These are phyloP conservation scores for Lasiommata megera DNA, from an alignment of 2,888 invertebrate species.

Conservation along the genomic window DNA sequence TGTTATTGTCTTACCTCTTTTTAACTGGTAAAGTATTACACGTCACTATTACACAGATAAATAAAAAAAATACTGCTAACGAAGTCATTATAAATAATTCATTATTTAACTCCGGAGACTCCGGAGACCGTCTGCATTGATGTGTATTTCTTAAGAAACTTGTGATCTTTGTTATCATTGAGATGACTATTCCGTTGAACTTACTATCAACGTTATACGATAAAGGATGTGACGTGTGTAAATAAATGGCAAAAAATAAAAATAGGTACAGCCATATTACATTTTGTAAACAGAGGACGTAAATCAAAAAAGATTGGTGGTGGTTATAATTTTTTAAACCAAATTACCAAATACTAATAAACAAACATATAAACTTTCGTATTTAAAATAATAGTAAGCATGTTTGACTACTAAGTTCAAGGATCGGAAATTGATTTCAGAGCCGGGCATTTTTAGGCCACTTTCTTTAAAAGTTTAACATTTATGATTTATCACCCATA, in stretches of 20 bases:
- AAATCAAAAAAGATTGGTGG: too few relatives aligned
- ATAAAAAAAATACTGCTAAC: background rate
- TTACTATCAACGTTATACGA: background rate
- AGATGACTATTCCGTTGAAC: background rate
- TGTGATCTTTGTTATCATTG: background rate
- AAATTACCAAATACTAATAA: too few relatives aligned
- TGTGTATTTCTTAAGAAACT: background rate
- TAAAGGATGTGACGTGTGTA: background rate
- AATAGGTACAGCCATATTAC: too few relatives aligned
- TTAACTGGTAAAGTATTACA: background rate
- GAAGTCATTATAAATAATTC: background rate
- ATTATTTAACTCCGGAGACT: background rate
- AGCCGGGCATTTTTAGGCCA: too few relatives aligned
- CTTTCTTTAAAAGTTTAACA: too few relatives aligned
- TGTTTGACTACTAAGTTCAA: too few relatives aligned
- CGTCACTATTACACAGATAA: background rate
- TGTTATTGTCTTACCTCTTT: background rate
- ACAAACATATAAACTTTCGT: too few relatives aligned
- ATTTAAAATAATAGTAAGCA: too few relatives aligned
- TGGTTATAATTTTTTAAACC: too few relatives aligned
- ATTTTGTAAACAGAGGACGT: too few relatives aligned
- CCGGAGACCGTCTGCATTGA: background rate
- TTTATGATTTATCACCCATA: too few relatives aligned
- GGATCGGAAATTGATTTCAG: too few relatives aligned
- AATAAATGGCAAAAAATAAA: background rate